These are phyloP conservation scores for Pterostichus niger DNA, from an alignment of 2,888 invertebrate species.

Conservation along the genomic window DNA sequence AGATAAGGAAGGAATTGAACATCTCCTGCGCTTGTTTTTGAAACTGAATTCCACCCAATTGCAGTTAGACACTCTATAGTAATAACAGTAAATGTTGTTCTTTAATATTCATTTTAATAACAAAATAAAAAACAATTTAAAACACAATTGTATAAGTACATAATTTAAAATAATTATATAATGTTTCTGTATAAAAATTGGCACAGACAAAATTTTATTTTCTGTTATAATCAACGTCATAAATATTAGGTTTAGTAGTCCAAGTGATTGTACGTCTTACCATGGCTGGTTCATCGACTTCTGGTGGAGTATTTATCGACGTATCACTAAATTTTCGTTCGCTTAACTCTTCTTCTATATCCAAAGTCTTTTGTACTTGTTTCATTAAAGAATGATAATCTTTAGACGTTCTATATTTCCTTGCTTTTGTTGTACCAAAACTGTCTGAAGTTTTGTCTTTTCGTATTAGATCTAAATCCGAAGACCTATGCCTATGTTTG, in stretches of 20 bases:
- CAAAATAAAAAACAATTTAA: too few relatives aligned
- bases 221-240: conserved; percentile 10
- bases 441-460: background rate
- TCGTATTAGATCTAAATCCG: background rate
- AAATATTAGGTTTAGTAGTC: background rate
- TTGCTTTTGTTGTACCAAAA: background rate
- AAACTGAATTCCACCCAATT: too few relatives aligned
- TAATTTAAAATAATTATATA: too few relatives aligned
- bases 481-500: too few relatives aligned
- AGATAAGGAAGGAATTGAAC: too few relatives aligned
- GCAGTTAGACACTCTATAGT: too few relatives aligned
- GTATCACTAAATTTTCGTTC: background rate
- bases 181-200: background rate
- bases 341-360: background rate
- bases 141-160: too few relatives aligned
- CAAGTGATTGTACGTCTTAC: background rate
- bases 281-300: background rate
- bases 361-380: too few relatives aligned
- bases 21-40: too few relatives aligned
- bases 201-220: background rate
- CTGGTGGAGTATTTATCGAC: background rate
- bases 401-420: background rate
- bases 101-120: too few relatives aligned
- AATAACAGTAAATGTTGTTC: too few relatives aligned
- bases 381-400: too few relatives aligned